Conservation (phyloP, 2,113 vertebrate genomes). For the Gadus macrocephalus region DNA sequence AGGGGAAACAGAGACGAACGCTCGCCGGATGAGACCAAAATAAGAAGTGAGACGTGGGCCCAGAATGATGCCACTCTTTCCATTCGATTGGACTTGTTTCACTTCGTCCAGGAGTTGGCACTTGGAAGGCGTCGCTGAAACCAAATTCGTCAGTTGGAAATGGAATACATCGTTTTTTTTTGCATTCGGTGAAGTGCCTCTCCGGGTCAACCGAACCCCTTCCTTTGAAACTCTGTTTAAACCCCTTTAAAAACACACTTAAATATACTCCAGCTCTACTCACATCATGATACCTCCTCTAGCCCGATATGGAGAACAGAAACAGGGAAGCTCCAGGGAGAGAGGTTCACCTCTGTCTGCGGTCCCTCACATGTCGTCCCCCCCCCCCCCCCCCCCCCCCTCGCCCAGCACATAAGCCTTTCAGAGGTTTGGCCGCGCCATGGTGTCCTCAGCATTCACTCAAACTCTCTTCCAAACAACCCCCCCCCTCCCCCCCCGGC, state of each 20-base stretch:
- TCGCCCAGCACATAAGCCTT: constrained; percentile 17
- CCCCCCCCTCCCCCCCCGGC: not conserved
- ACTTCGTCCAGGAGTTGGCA: too few relatives aligned
- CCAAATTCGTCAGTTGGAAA: too few relatives aligned
- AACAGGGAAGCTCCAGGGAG: not conserved
- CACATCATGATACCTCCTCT: too few relatives aligned
- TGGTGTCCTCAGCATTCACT: constrained; percentile 15
- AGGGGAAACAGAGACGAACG: not conserved
- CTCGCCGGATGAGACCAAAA: not conserved
- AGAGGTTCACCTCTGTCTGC: constrained; percentile 27
- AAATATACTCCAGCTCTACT: too few relatives aligned
- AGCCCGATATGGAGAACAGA: too few relatives aligned
- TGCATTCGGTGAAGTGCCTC: too few relatives aligned
- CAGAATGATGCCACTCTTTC: not conserved
- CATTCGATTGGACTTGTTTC: not conserved
- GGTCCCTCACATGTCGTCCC: constrained; percentile 5
- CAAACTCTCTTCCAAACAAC: constrained; percentile 26
- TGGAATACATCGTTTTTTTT: too few relatives aligned
- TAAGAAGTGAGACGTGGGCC: not conserved
- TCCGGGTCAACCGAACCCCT: too few relatives aligned
- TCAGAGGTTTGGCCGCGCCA: constrained; percentile 22
- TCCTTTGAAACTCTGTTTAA: too few relatives aligned
- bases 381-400: constrained; percentile 10
- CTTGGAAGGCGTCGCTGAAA: too few relatives aligned
- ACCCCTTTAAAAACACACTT: too few relatives aligned